A percentile compares a stretch with the other conserved stretches of the same genome.
These are phyloP conservation scores for Eupithecia subumbrata DNA, from an alignment of 2,888 invertebrate species.

Conservation along the genomic window DNA sequence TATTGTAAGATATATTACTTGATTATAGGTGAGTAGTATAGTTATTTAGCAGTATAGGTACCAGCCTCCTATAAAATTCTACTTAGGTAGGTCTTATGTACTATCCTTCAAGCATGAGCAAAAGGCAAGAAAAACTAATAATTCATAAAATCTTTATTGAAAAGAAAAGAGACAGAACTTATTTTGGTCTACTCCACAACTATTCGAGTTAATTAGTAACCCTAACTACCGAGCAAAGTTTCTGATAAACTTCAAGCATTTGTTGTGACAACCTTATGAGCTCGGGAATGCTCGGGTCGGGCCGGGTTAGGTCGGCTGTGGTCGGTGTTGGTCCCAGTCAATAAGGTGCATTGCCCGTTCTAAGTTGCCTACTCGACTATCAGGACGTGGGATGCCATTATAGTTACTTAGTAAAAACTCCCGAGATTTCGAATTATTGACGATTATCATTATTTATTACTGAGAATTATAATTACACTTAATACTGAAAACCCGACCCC, in stretches of 20 bases:
- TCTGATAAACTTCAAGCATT: slow-evolving; percentile 63
- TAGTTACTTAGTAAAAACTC: slow-evolving; percentile 38
- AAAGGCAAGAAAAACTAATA: no score
- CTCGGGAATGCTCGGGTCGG: slow-evolving; percentile 58
- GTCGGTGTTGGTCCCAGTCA: slow-evolving; percentile 72
- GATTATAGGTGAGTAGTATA: background rate
- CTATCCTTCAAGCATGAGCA: background rate
- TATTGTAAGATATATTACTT: background rate
- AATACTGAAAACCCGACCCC: background rate
- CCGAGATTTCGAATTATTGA: background rate
- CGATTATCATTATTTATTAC: background rate
- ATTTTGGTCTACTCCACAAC: background rate
- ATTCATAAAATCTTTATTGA: background rate
- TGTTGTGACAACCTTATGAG: slow-evolving; percentile 62
- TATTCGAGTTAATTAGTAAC: slow-evolving; percentile 57
- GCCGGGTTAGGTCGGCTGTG: slow-evolving; percentile 64
- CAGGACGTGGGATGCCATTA: slow-evolving; percentile 53
- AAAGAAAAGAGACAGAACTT: background rate
- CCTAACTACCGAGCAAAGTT: slow-evolving; percentile 56
- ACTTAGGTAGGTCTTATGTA: background rate
- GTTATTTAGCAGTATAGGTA: background rate
- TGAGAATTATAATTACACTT: background rate
- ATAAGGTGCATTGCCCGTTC: slow-evolving; percentile 80
- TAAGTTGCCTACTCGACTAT: slow-evolving; percentile 69
- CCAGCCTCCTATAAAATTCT: background rate